Evolutionary conservation across 2,888 invertebrate genomes (phyloP).

Genomic region (Xanthorhoe spadicearia): DNA sequence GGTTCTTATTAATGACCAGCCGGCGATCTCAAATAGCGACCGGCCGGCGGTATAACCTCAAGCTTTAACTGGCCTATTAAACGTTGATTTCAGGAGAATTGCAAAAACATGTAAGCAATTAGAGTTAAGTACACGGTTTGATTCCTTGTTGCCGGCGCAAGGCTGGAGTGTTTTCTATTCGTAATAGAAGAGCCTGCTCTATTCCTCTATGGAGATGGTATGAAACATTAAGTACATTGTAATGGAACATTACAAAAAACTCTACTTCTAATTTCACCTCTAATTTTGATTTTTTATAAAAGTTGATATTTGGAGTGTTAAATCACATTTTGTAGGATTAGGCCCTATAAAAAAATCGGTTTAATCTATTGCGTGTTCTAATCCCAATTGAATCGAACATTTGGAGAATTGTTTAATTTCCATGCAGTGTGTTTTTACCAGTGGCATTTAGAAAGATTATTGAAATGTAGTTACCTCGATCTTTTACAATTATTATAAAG

Average conservation of each 20-base stretch:
- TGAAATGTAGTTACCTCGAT: too few species aligned
- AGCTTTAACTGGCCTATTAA: conserved; percentile 59
- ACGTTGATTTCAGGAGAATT: conserved; percentile 62
- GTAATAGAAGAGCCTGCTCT: conserved; percentile 61
- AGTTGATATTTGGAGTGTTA: not conserved
- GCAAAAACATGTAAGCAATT: conserved; percentile 71
- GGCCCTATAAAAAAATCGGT: too few species aligned
- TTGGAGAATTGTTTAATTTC: too few species aligned
- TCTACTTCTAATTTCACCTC: not conserved
- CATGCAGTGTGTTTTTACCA: too few species aligned
- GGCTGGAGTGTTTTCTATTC: conserved; percentile 66
- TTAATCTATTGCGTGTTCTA: too few species aligned
- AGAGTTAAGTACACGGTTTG: conserved; percentile 66
- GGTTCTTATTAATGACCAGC: conserved; percentile 40
- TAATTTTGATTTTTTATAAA: not conserved
- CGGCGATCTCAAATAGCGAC: conserved; percentile 43
- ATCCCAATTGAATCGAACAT: too few species aligned
- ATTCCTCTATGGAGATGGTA: conserved; percentile 42
- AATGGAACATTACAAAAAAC: not conserved
- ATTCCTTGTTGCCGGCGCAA: conserved; percentile 64
- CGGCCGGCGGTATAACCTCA: conserved; percentile 37
- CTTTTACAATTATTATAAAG: too few species aligned
- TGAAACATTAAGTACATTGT: not conserved
- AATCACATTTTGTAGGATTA: too few species aligned
- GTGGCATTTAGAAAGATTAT: too few species aligned